Evolutionary conservation across 2,113 vertebrate genomes (phyloP).

Genomic region (Nesoenas mayeri): DNA sequence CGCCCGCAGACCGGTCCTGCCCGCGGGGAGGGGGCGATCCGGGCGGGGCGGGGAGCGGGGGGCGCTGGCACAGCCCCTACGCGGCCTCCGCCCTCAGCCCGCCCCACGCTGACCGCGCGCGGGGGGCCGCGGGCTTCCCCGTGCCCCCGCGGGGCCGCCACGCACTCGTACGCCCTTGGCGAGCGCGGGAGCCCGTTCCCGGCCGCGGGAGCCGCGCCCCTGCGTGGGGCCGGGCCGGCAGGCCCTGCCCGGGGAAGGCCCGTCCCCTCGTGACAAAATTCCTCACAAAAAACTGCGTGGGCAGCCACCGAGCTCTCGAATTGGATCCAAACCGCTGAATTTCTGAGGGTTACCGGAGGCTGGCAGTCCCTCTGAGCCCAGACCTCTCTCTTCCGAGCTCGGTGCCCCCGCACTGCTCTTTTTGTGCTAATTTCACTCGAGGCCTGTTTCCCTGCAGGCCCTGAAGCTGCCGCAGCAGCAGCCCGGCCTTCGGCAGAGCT

Average conservation of each 20-base stretch:
- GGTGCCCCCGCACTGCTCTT: background rate
- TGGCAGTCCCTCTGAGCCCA: background rate
- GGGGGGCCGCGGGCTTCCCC: background rate
- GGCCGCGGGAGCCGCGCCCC: background rate
- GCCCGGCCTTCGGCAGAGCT: background rate
- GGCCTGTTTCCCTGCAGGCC: background rate
- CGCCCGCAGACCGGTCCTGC: background rate
- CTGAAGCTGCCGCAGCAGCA: background rate
- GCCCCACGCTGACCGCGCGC: background rate
- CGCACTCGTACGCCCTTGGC: background rate
- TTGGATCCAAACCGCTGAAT: accelerated
- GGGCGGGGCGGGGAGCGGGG: too few species aligned
- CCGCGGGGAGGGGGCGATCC: background rate
- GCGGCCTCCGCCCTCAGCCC: background rate
- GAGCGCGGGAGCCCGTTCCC: background rate
- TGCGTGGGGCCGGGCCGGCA: background rate
- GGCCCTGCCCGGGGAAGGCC: background rate
- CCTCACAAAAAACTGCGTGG: background rate
- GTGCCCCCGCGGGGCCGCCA: background rate
- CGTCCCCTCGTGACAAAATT: too few species aligned
- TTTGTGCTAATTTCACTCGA: background rate
- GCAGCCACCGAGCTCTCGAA: background rate
- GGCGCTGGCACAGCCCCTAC: background rate
- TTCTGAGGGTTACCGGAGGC: background rate
- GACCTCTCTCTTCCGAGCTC: accelerated